phyloP scores from a whole-genome alignment of 2,113 vertebrate species.

The Pholis gunnellus region DNA sequence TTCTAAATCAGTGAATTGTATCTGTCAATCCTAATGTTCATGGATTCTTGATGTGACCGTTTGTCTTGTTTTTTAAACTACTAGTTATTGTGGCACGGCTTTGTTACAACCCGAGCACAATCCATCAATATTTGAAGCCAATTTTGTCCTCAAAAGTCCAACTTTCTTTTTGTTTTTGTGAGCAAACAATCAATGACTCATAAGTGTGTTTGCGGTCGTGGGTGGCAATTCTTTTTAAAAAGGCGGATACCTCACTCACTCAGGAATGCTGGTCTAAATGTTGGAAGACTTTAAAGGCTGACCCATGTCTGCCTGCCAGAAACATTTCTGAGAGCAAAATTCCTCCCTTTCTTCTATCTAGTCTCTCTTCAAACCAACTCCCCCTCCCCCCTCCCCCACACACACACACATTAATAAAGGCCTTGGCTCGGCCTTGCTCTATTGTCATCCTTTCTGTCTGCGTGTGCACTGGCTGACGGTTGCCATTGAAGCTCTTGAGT shows the following conservation, averaged over 20 bases:
- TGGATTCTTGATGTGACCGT: not conserved
- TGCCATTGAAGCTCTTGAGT: constrained; percentile 8
- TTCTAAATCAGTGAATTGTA: too few relatives aligned
- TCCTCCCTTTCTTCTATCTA: constrained; percentile 4
- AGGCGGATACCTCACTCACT: constrained; percentile 1
- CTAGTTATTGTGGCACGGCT: not conserved
- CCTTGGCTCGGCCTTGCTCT: not conserved
- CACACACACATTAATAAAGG: not conserved
- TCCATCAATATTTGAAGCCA: not conserved
- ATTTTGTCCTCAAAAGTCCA: too few relatives aligned
- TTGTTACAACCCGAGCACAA: not conserved
- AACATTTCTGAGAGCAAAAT: constrained; percentile 3
- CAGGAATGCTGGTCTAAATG: not conserved
- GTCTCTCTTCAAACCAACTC: not conserved
- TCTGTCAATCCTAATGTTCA: not conserved
- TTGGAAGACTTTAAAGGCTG: constrained; percentile 18
- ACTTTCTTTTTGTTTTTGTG: not conserved
- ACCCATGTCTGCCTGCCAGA: constrained; percentile 7
- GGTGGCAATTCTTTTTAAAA: not conserved
- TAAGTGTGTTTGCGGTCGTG: constrained; percentile 1
- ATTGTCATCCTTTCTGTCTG: constrained; percentile 11
- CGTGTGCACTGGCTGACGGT: not conserved
- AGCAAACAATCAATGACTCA: constrained; percentile 11
- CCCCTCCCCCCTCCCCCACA: too few relatives aligned
- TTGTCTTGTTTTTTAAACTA: not conserved